Conservation (phyloP, 2,113 vertebrate genomes). For the Scytalopus superciliaris region DNA sequence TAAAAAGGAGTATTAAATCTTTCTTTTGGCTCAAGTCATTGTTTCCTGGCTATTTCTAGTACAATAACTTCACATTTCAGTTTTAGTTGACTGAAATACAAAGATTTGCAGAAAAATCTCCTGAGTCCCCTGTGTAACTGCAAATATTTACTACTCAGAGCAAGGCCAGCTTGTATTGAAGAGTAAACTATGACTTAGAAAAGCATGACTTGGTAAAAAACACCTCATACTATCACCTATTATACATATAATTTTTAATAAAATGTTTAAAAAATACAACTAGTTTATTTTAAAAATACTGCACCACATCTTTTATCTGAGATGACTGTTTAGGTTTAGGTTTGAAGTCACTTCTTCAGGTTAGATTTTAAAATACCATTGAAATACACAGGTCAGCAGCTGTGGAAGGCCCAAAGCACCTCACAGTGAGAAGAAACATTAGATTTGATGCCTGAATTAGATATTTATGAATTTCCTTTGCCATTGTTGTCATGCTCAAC, state of each 20-base stretch:
- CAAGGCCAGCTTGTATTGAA: background rate
- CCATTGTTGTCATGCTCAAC: rapidly evolving
- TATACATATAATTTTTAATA: background rate
- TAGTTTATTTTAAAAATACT: background rate
- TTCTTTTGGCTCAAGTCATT: conserved; percentile 16
- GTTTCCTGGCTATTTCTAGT: conserved; percentile 12
- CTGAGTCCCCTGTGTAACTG: background rate
- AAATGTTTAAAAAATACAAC: background rate
- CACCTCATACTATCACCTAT: background rate
- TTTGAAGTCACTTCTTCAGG: background rate
- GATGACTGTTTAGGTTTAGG: background rate
- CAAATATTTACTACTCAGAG: background rate
- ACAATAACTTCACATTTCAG: background rate
- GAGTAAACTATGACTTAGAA: background rate
- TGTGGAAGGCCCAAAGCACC: background rate
- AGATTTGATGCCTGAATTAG: background rate
- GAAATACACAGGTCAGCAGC: background rate
- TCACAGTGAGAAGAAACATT: background rate
- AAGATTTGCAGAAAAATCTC: background rate
- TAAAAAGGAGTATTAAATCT: conserved; percentile 4
- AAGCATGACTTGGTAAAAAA: background rate
- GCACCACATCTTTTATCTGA: background rate
- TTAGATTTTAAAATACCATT: background rate
- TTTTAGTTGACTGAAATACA: conserved; percentile 17
- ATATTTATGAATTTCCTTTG: background rate